Percentiles rank a stretch among this genome's conserved stretches.
These are phyloP conservation scores for Zoanthus solanderi DNA, from an alignment of 92 coral and sea anemone species.

Conservation along the genomic window DNA sequence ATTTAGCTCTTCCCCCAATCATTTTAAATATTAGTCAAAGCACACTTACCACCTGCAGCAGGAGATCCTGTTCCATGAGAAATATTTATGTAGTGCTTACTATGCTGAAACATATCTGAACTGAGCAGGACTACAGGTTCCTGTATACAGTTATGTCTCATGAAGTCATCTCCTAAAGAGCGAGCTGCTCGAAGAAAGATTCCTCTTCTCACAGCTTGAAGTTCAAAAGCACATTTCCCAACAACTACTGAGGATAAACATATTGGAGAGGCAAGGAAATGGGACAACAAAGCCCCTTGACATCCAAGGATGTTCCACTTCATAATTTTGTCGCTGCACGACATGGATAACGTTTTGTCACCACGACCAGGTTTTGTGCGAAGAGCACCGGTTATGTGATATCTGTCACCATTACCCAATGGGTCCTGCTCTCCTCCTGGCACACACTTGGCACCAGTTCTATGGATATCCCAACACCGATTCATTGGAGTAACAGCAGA, in stretches of 20 bases:
- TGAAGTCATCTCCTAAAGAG: conserved; percentile 36
- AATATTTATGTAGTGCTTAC: conserved; percentile 45
- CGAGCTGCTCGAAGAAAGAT: conserved; percentile 72
- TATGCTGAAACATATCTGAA: conserved; percentile 72
- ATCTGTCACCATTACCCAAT: conserved; percentile 70
- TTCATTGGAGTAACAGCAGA: background rate
- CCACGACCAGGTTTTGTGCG: conserved; percentile 99
- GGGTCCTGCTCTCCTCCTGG: conserved; percentile 87
- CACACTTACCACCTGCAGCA: conserved; percentile 30
- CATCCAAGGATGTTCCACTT: conserved; percentile 96
- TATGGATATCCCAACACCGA: conserved; percentile 69
- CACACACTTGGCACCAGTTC: conserved; percentile 99
- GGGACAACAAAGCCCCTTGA: conserved; percentile 93
- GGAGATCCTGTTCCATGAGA: conserved; percentile 1
- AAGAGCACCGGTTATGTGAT: conserved; percentile 81
- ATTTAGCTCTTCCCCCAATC: background rate
- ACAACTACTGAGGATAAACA: conserved; percentile 86
- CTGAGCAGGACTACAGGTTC: conserved; percentile 69
- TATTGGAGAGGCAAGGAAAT: conserved; percentile 78
- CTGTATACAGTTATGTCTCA: conserved; percentile 51
- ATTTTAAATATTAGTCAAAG: background rate
- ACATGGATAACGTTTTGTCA: conserved; percentile 96
- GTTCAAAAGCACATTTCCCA: conserved; percentile 82
- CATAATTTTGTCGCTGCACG: conserved; percentile 97
- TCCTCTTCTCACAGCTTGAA: conserved; percentile 80